Conservation (phyloP, 1,140 invertebrate genomes). For the Rhizoglyphus robini region DNA sequence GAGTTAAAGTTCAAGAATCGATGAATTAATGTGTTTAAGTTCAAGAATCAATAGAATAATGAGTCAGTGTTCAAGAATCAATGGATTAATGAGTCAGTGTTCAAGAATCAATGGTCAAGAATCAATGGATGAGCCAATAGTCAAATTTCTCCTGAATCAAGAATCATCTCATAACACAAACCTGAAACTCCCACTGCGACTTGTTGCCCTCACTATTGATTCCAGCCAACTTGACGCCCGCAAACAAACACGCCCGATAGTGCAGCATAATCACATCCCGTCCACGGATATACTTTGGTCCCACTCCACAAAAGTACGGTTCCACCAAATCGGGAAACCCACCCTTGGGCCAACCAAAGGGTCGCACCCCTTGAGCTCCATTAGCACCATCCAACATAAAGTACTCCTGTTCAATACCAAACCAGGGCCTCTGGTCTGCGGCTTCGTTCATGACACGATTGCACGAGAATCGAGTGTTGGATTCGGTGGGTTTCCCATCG, state of each 20-base stretch:
- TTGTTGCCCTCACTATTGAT: slow-evolving; percentile 90
- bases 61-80: too few species aligned
- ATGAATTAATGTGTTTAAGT: too few species aligned
- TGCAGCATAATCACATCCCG: slow-evolving; percentile 85
- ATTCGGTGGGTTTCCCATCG: slow-evolving; percentile 52
- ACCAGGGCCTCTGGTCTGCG: too few species aligned
- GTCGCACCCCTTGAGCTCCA: slow-evolving; percentile 51
- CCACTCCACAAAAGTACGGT: slow-evolving; percentile 90
- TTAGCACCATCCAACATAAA: slow-evolving; percentile 76
- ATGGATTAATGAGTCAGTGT: too few species aligned
- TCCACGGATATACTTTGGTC: slow-evolving; percentile 80
- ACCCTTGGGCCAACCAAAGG: slow-evolving; percentile 82
- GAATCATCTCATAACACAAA: neutral
- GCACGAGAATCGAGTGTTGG: slow-evolving; percentile 28
- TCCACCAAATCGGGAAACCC: slow-evolving; percentile 79
- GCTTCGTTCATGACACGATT: slow-evolving; percentile 35
- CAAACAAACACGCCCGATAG: slow-evolving; percentile 64
- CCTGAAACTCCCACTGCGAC: slow-evolving; percentile 48
- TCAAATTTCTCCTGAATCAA: too few species aligned
- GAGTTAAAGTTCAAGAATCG: too few species aligned
- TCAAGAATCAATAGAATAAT: too few species aligned
- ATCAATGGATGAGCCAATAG: too few species aligned
- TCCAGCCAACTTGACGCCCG: slow-evolving; percentile 72
- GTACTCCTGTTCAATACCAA: slow-evolving; percentile 88
- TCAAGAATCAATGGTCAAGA: too few species aligned